These are phyloP conservation scores for Belgica antarctica DNA, from an alignment of 2,888 invertebrate genomes.

Conservation along the genomic window DNA sequence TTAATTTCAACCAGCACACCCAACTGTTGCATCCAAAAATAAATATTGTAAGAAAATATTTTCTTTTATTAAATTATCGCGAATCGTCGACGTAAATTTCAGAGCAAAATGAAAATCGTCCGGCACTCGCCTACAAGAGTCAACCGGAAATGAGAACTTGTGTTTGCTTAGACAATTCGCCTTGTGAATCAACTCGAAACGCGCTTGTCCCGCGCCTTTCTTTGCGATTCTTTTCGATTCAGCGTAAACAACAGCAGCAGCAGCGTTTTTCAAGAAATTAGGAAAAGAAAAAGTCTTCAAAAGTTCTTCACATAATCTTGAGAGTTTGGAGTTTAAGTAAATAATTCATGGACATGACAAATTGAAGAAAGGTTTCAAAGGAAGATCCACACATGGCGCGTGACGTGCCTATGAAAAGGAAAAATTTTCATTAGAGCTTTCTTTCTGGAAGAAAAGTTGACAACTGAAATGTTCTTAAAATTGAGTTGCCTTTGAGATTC, in stretches of 20 bases:
- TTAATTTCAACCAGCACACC: not conserved
- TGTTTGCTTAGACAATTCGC: not conserved
- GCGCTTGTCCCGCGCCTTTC: not conserved
- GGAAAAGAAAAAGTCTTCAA: too few species aligned
- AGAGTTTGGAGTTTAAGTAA: too few species aligned
- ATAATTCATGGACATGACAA: too few species aligned
- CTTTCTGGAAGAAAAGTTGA: too few species aligned
- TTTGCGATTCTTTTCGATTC: not conserved
- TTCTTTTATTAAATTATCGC: not conserved
- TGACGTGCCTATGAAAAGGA: too few species aligned
- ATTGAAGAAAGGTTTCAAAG: too few species aligned
- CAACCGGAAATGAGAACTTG: not conserved
- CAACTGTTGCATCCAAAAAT: conserved; percentile 11
- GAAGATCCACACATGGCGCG: too few species aligned
- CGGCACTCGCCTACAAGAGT: not conserved
- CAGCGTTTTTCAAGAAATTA: too few species aligned
- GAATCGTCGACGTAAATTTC: not conserved
- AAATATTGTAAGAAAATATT: conserved; percentile 3
- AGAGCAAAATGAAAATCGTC: not conserved
- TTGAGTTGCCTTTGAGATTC: too few species aligned
- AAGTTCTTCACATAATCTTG: too few species aligned
- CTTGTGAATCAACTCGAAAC: not conserved
- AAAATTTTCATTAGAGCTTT: too few species aligned
- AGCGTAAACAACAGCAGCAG: not conserved
- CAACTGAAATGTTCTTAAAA: too few species aligned